These are phyloP conservation scores for Temnothorax nylanderi DNA, from an alignment of 1,140 invertebrate species.

Conservation along the genomic window DNA sequence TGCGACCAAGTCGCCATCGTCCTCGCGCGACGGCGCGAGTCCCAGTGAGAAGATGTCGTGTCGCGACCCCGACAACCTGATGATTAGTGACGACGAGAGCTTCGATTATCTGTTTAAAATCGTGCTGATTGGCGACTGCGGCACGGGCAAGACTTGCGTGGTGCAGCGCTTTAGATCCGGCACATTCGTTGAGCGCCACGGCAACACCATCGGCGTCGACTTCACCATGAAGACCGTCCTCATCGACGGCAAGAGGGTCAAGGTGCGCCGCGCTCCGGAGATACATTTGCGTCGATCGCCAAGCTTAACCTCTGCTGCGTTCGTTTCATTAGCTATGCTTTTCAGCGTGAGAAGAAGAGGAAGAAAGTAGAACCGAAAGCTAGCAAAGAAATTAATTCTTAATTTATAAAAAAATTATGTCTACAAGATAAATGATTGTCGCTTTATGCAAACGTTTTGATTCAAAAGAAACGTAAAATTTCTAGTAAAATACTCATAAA, in stretches of 20 bases:
- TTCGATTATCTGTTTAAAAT: conserved; percentile 95
- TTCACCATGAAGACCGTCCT: conserved; percentile 98
- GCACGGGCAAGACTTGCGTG: conserved; percentile 94
- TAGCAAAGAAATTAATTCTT: not conserved
- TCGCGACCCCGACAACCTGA: conserved; percentile 87
- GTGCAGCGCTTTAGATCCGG: conserved; percentile 97
- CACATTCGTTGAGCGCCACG: conserved; percentile 96
- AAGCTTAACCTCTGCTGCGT: not conserved
- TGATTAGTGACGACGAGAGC: conserved; percentile 88
- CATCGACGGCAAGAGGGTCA: conserved; percentile 96
- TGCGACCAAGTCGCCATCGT: conserved; percentile 27
- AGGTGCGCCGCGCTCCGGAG: conserved; percentile 87
- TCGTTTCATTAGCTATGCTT: not conserved
- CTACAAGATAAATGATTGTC: too few species aligned
- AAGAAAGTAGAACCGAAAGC: too few species aligned
- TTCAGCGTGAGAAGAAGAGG: too few species aligned
- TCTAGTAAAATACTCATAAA: too few species aligned
- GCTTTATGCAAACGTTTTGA: too few species aligned
- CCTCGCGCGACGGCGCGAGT: conserved; percentile 17
- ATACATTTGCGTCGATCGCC: not conserved
- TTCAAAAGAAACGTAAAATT: too few species aligned
- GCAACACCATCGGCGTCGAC: conserved; percentile 98
- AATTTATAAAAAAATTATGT: not conserved
- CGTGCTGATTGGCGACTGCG: conserved; percentile 93
- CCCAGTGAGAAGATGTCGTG: conserved; percentile 82